phyloP scores from a whole-genome alignment of 2,113 vertebrate genomes.

The Chloropsis hardwickii region DNA sequence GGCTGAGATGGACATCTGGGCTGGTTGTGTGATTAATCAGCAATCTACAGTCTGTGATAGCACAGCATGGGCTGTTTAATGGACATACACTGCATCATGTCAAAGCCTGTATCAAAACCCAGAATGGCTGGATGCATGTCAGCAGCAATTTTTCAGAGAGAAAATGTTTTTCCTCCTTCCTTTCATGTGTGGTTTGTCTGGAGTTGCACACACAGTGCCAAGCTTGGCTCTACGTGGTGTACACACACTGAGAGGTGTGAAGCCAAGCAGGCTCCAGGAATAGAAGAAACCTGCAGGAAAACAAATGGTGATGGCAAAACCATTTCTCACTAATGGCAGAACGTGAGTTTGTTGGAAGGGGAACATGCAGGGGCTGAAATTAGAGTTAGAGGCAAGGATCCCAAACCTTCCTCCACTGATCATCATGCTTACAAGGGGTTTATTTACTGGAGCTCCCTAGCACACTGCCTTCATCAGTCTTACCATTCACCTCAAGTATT shows the following conservation, averaged over 20 bases:
- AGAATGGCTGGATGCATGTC: neutral
- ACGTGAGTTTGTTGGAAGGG: neutral
- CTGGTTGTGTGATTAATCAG: neutral
- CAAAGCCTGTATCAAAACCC: neutral
- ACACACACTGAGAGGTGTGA: neutral
- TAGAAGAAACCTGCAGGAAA: constrained; percentile 52
- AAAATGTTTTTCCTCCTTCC: neutral
- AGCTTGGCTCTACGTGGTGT: fast-evolving
- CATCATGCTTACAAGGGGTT: neutral
- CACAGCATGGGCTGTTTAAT: neutral
- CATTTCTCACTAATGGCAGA: neutral
- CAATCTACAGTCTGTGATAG: neutral
- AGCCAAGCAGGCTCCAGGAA: constrained; percentile 73
- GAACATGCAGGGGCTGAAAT: neutral
- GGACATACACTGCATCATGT: fast-evolving
- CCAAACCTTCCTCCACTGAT: neutral
- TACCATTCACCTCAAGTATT: neutral
- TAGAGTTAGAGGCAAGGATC: neutral
- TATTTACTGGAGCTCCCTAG: neutral
- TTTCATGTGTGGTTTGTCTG: fast-evolving
- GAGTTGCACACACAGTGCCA: fast-evolving
- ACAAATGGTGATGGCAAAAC: neutral
- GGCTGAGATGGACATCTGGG: constrained; percentile 36
- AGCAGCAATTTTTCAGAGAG: neutral
- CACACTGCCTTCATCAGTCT: neutral